phyloP scores from a whole-genome alignment of 1,140 invertebrate species.

The Penaeus vannamei region DNA sequence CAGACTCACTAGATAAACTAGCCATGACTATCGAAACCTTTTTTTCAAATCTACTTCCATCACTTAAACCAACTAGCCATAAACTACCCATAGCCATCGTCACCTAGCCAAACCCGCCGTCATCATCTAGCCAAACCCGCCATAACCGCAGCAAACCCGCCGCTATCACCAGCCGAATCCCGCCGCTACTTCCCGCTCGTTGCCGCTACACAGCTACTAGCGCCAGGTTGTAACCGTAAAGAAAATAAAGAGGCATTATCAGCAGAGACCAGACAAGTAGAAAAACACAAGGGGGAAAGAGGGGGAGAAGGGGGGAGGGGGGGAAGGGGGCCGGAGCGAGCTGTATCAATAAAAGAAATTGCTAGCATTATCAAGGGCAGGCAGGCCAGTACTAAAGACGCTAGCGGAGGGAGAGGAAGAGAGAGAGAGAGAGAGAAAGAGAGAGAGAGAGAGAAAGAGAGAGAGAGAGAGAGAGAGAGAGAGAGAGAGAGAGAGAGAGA shows the following conservation, averaged over 20 bases:
- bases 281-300: conserved; percentile 15
- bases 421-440: conserved; percentile 22
- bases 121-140: no score
- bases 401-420: neutral
- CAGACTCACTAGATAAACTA: no score
- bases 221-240: conserved; percentile 30
- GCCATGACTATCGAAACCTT: no score
- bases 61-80: no score
- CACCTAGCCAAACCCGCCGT: no score
- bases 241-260: conserved; percentile 37
- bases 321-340: neutral
- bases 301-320: no score
- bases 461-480: neutral
- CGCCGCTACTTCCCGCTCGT: no score
- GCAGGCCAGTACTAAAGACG: conserved; percentile 47
- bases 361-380: conserved; percentile 45
- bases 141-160: no score
- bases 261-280: conserved; percentile 38
- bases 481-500: neutral
- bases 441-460: neutral
- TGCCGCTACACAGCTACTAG: no score
- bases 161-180: no score
- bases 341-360: conserved; percentile 57
- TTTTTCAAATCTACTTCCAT: no score
- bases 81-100: no score